A percentile compares a stretch with the other conserved stretches of the same genome.
phyloP scores from a whole-genome alignment of 2,113 vertebrate species.

The Campylomormyrus numenius region DNA sequence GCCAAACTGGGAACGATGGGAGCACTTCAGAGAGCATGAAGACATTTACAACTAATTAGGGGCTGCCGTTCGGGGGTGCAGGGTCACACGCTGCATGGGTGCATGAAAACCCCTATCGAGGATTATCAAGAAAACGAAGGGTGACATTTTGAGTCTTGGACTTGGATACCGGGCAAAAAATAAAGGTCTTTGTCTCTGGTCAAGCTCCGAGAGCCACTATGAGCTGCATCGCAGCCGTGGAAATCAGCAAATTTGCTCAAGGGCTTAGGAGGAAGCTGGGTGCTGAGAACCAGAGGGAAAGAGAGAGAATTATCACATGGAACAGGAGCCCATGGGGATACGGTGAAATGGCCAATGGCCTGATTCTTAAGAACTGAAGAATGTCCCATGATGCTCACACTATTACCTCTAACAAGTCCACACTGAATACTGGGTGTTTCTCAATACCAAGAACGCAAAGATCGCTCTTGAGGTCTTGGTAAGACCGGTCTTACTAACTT shows the following conservation, averaged over 20 bases:
- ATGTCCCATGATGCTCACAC: not conserved
- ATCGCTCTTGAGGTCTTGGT: too few species aligned
- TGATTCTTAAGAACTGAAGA: not conserved
- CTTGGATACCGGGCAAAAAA: not conserved
- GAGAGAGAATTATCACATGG: not conserved
- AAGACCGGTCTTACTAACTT: too few species aligned
- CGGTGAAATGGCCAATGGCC: not conserved
- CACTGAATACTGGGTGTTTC: not conserved
- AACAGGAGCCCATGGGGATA: not conserved
- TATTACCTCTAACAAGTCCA: not conserved
- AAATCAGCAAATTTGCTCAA: not conserved
- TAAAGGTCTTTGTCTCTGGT: not conserved
- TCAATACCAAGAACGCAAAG: too few species aligned
- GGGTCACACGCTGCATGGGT: not conserved
- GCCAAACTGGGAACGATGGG: not conserved
- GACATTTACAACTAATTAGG: constrained; percentile 24
- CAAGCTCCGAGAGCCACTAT: not conserved
- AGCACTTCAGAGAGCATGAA: constrained; percentile 20
- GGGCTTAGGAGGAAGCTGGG: not conserved
- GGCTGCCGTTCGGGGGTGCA: not conserved
- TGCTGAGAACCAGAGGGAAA: not conserved
- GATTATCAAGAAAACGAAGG: not conserved
- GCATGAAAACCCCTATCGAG: not conserved
- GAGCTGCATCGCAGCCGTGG: not conserved
- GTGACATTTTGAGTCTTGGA: not conserved